Base-by-base conservation (phyloP, 2,888 invertebrate species). In the Apotomis capreana region DNA sequence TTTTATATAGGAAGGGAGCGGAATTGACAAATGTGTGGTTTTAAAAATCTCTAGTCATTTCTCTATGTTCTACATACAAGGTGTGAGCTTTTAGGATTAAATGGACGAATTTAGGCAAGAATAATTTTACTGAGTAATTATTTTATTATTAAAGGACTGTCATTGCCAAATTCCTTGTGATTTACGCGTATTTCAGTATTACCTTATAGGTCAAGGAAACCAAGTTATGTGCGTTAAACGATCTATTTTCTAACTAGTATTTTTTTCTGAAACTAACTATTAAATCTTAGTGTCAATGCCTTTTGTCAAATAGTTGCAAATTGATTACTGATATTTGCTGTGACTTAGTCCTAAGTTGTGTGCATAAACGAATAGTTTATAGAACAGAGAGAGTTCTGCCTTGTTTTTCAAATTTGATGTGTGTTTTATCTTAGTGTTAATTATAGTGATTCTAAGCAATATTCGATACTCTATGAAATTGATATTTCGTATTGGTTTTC, bases 71-170 rank as follows among this genome's bases (percentile, higher is more conserved):
- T 83, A 80, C 83, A 87, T 83, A 80, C 83, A 86, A 85, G 80
- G 85, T 84, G 88, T 89, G 90, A 91, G 91, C 91, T 92, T 91
- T 80, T 91, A 91, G 90, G 83, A 80, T 81, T 89, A 89, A 80
- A 79, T 84, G 77, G 81, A 86, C 83, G 87, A 88, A 87, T 85
- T 86, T 84, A 86, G 82, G 74, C 72, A 68, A 71, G 75, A 76
- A 73, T 68, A 61, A 65, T 75, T 70, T 65, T 68, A 64, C 69
- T 79, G 77, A 61, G 55, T 60, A 64, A 40, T 64, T 68, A 68
- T 68, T 74, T 69, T 75, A 73, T 78, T 78, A 76, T 76, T 46
- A 15, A 68, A 58, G 68, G 63, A 63, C 58, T 72, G 49, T 57
- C n/a, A 54, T 68, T 68, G 63, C 68, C 68, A 72, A 72, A 68